Base-by-base conservation (phyloP, 2,113 vertebrate genomes). In the Scolopax mira region DNA sequence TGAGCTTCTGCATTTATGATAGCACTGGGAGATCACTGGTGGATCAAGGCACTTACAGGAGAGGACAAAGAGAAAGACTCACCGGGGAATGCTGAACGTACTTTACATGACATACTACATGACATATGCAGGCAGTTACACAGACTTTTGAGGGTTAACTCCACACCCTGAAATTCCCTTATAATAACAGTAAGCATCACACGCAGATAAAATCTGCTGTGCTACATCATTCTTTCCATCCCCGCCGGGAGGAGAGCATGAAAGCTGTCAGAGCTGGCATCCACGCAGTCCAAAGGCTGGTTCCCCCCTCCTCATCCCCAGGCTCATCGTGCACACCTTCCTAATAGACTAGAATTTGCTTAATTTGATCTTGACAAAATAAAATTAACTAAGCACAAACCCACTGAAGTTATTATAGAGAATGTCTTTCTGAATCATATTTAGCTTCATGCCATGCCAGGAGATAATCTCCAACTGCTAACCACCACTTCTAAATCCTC, bases 141-240 rank as follows among this genome's bases (percentile, higher is more conserved):
- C 13, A 49, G 64, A 51, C 46, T 74, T 81, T n/a, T 48, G 35
- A 93, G 70, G 57, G 86, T 96, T 95, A 97, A 97, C 52, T 85
- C 96, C 93, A 89, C 94, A 67, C 94, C 93, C 90, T 85, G 72
- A 91, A 95, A 90, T 93, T 95, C 91, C 67, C 85, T 91, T 88
- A 61, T 78, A 88, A 90, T 74, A 89, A 64, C 65, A 73, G 65
- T n/a, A 49, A 67, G 54, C 60, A 83, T 94, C 75, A 86, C 61
- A 74, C 0, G 0, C n/a, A 93, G 93, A 97, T 95, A 93, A 74
- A 94, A 96, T 95, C 91, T 9, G 33, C 83, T 69, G 52, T 30
- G 35, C 60, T 78, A 39, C 85, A 74, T 96, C 93, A 96, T 95
- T 96, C 79, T 88, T 96, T 97, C 94, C 95, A 96, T 62, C 22